Percentiles rank a stretch among this genome's conserved stretches.
Evolutionary conservation across 2,113 vertebrate genomes (phyloP).

Genomic region (Dromaius novaehollandiae): DNA sequence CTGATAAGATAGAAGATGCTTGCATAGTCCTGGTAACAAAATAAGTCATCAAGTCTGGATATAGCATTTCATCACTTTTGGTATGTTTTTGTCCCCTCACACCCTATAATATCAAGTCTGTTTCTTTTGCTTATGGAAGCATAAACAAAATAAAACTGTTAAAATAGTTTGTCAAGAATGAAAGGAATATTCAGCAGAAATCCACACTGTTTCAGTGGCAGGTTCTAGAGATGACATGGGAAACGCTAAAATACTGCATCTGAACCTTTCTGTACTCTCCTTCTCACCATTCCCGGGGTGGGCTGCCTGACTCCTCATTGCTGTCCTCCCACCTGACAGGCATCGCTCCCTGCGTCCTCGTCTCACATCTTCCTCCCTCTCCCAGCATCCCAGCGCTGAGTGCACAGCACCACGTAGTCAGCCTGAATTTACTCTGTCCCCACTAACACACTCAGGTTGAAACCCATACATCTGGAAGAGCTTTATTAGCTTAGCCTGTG

Average conservation of each 20-base stretch:
- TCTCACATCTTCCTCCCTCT: background rate
- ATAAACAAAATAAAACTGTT: background rate
- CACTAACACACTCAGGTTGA: background rate
- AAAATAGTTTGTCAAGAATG: background rate
- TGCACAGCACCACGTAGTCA: background rate
- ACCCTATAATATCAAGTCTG: background rate
- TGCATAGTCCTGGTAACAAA: background rate
- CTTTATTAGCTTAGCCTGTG: background rate
- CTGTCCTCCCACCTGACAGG: background rate
- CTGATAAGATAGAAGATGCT: background rate
- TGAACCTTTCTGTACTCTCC: background rate
- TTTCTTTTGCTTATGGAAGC: background rate
- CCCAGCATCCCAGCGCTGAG: background rate
- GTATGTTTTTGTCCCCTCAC: background rate
- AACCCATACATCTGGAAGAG: background rate
- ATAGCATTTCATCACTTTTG: background rate
- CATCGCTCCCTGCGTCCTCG: background rate
- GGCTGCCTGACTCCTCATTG: background rate
- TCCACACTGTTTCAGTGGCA: background rate
- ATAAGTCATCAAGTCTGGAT: background rate
- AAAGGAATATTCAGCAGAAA: background rate
- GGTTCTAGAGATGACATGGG: background rate
- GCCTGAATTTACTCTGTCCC: background rate
- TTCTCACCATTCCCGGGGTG: background rate
- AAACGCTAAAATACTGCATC: background rate